Evolutionary conservation across 2,888 invertebrate species (phyloP).

Genomic region (Trilocha varians): DNA sequence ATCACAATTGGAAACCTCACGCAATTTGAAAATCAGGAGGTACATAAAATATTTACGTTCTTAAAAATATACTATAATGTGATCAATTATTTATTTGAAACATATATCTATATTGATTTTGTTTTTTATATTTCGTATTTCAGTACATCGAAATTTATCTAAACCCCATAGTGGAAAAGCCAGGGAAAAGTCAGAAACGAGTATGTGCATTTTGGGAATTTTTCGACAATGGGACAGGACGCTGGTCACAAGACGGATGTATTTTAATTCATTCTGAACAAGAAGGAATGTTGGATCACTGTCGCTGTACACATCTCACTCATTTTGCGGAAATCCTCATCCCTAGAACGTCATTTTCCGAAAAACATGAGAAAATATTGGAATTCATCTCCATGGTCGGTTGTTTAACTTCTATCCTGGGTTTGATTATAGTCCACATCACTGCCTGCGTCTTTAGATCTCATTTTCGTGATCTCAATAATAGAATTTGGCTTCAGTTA

Average conservation of each 20-base stretch:
- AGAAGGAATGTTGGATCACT: slow-evolving; percentile 50
- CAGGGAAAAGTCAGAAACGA: slow-evolving; percentile 38
- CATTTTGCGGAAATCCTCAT: slow-evolving; percentile 73
- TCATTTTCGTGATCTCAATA: slow-evolving; percentile 76
- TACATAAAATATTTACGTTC: too few species aligned
- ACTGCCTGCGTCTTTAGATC: slow-evolving; percentile 71
- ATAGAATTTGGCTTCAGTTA: slow-evolving; percentile 73
- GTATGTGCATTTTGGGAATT: slow-evolving; percentile 74
- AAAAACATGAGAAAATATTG: slow-evolving; percentile 45
- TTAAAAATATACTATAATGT: too few species aligned
- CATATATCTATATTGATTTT: too few species aligned
- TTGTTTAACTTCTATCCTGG: slow-evolving; percentile 63
- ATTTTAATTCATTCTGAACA: slow-evolving; percentile 41
- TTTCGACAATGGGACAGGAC: slow-evolving; percentile 43
- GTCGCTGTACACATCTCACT: slow-evolving; percentile 71
- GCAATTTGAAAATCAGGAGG: slow-evolving; percentile 45
- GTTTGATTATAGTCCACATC: slow-evolving; percentile 61
- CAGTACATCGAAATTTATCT: slow-evolving; percentile 60
- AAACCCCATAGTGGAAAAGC: slow-evolving; percentile 31
- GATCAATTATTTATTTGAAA: too few species aligned
- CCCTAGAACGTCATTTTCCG: slow-evolving; percentile 43
- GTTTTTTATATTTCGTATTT: slow-evolving; percentile 12
- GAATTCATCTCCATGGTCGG: slow-evolving; percentile 67
- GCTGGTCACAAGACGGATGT: slow-evolving; percentile 72
- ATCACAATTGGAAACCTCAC: slow-evolving; percentile 53